A percentile compares a stretch with the other conserved stretches of the same genome.
These are phyloP conservation scores for Tonatia bakeri DNA, from an alignment of 2,113 vertebrate genomes.

Conservation along the genomic window DNA sequence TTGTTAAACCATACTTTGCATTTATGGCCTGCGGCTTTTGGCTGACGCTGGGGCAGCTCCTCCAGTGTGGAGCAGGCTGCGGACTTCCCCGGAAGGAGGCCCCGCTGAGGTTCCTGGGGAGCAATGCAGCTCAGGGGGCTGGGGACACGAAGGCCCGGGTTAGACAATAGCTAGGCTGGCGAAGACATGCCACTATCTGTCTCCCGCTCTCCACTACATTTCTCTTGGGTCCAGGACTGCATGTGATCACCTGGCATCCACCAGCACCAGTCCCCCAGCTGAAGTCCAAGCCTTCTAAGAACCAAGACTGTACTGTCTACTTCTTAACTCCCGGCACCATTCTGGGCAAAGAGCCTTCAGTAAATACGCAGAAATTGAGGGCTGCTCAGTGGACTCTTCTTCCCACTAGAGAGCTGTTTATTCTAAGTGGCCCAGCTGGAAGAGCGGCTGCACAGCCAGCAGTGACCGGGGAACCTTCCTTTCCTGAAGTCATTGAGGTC, in stretches of 20 bases:
- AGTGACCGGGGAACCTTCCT: neutral
- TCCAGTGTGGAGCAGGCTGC: neutral
- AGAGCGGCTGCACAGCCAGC: neutral
- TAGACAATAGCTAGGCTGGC: neutral
- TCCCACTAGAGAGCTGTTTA: neutral
- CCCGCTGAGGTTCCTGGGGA: neutral
- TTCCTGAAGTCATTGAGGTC: neutral
- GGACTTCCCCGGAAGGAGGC: slow-evolving; percentile 52
- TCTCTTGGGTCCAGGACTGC: neutral
- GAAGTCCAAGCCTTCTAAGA: neutral
- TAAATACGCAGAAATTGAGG: neutral
- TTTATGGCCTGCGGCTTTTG: slow-evolving; percentile 72
- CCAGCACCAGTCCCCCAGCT: neutral
- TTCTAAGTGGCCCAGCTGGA: neutral
- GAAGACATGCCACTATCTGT: neutral
- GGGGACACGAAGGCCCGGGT: neutral
- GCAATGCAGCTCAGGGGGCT: neutral
- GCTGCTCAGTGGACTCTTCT: neutral
- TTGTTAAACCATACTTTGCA: slow-evolving; percentile 75
- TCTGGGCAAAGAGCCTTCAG: neutral
- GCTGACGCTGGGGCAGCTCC: slow-evolving; percentile 24
- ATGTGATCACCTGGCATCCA: neutral
- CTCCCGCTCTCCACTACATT: neutral
- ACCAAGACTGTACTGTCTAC: neutral
- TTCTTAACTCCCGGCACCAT: neutral